These are phyloP conservation scores for Acanthoscelides obtectus DNA, from an alignment of 2,888 invertebrate species.

Conservation along the genomic window DNA sequence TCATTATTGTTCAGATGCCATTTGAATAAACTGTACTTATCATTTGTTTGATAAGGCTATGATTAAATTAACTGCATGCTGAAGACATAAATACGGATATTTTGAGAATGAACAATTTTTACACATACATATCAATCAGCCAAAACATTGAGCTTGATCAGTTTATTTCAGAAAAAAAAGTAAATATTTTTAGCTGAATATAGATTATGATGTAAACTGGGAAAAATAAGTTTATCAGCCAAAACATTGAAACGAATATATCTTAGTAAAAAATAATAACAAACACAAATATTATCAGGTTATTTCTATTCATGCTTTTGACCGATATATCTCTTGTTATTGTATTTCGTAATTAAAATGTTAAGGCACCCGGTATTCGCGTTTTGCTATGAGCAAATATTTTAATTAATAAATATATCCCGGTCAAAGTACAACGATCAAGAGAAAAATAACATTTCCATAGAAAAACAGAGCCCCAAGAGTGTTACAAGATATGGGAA, in stretches of 20 bases:
- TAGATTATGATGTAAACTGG: neutral
- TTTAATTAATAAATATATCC: neutral
- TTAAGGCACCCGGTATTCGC: too few species aligned
- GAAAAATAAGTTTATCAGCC: neutral
- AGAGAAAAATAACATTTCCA: neutral
- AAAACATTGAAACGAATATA: neutral
- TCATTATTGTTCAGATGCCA: too few species aligned
- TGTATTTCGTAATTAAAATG: neutral
- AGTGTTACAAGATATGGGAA: too few species aligned
- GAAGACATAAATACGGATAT: too few species aligned
- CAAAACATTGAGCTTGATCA: neutral
- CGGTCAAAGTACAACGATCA: slow-evolving; percentile 1
- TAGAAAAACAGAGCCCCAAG: too few species aligned
- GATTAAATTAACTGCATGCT: too few species aligned
- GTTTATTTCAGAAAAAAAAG: neutral
- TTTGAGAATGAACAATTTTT: too few species aligned
- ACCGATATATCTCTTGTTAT: neutral
- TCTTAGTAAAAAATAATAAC: neutral
- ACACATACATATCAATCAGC: neutral
- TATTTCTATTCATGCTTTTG: neutral
- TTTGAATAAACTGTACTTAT: too few species aligned
- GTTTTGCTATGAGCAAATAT: slow-evolving; percentile 1
- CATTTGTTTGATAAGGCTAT: too few species aligned
- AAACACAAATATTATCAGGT: neutral
- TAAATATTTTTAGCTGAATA: neutral